Conservation (phyloP, 2,797 vertebrate genomes). For the Siniperca undulata region DNA sequence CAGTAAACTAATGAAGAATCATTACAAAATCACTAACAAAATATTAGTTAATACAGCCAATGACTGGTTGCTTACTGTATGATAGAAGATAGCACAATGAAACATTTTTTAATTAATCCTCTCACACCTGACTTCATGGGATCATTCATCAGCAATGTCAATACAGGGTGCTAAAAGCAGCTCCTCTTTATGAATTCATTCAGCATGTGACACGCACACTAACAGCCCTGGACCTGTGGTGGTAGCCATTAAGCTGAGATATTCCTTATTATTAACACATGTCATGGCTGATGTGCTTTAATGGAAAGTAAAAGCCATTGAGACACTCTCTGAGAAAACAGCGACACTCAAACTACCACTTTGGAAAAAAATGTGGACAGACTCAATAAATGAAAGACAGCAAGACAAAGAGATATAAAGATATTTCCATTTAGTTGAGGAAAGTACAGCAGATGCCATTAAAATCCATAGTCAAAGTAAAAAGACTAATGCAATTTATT, state of each 20-base stretch:
- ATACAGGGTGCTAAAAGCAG: constrained; percentile 53
- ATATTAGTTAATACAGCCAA: not conserved
- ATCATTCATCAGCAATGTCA: constrained; percentile 51
- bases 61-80: not conserved
- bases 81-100: not conserved
- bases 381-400: constrained; percentile 39
- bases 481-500: constrained; percentile 47
- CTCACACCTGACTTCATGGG: constrained; percentile 33
- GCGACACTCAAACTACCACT: constrained; percentile 60
- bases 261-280: constrained; percentile 66
- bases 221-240: constrained; percentile 48
- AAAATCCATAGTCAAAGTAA: constrained; percentile 30
- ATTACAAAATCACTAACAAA: not conserved
- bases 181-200: constrained; percentile 52
- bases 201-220: constrained; percentile 36
- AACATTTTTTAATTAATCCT: not conserved
- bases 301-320: constrained; percentile 74
- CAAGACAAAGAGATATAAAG: constrained; percentile 21
- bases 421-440: constrained; percentile 28
- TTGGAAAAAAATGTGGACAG: constrained; percentile 41
- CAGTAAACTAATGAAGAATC: not conserved
- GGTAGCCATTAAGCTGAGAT: constrained; percentile 57
- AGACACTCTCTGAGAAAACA: constrained; percentile 65
- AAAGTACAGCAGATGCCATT: constrained; percentile 46
- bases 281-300: constrained; percentile 70